phyloP scores from a whole-genome alignment of 2,113 vertebrate genomes.

The Gnathonemus echidnorhynchus region DNA sequence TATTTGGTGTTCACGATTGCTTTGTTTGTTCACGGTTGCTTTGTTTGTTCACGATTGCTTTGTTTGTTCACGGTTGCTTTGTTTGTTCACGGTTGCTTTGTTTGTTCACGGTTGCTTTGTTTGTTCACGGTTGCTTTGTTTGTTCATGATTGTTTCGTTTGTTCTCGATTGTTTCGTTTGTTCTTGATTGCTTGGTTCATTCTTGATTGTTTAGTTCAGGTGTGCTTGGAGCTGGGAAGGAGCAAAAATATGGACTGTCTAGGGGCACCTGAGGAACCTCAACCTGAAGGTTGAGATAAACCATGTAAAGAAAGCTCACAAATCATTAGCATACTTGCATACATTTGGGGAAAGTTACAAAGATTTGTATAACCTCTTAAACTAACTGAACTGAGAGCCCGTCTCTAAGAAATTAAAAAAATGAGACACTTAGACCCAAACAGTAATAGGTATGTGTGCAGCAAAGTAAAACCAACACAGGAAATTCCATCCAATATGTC shows the following conservation, averaged over 20 bases:
- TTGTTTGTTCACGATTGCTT: not conserved
- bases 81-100: not conserved
- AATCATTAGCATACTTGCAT: not conserved
- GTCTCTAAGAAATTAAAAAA: not conserved
- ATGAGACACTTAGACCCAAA: not conserved
- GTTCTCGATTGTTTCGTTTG: not conserved
- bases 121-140: not conserved
- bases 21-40: not conserved
- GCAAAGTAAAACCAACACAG: not conserved
- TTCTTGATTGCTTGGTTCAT: not conserved
- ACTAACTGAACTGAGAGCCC: not conserved
- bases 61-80: not conserved
- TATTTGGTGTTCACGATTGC: not conserved
- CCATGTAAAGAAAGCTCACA: not conserved
- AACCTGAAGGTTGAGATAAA: not conserved
- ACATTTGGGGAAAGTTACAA: not conserved
- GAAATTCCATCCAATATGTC: not conserved
- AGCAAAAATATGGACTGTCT: not conserved
- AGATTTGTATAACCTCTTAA: not conserved
- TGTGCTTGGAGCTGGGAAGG: not conserved
- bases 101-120: not conserved
- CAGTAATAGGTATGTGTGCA: not conserved
- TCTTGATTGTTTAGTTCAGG: not conserved
- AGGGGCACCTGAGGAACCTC: not conserved
- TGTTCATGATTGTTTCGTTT: not conserved